Evolutionary conservation across 2,888 invertebrate species (phyloP).

Genomic region (Hirtodrosophila trivittata): DNA sequence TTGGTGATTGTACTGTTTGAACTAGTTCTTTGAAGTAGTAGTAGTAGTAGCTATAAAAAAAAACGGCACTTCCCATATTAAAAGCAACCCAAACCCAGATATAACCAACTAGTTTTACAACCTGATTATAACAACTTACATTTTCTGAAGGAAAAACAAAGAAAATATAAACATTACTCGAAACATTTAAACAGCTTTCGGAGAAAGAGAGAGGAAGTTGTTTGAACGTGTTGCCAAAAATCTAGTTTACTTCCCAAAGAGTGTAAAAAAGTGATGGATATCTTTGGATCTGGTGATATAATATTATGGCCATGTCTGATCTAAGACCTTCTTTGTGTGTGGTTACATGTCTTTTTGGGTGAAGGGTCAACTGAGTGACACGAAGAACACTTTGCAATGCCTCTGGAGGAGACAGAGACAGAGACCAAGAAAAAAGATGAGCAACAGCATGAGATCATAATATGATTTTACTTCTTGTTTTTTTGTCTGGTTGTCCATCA

Average conservation of each 20-base stretch:
- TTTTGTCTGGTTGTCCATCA: conserved; percentile 53
- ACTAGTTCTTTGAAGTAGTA: no score
- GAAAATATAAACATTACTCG: background rate
- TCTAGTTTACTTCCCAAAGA: conserved; percentile 7
- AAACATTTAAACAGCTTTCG: background rate
- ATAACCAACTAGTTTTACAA: background rate
- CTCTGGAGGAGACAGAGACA: no score
- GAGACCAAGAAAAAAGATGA: conserved; percentile 29
- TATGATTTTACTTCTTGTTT: conserved; percentile 13
- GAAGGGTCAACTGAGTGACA: conserved; percentile 28
- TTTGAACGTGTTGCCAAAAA: background rate
- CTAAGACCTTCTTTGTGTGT: conserved; percentile 21
- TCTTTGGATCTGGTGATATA: conserved; percentile 23
- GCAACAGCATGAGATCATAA: conserved; percentile 71
- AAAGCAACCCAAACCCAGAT: background rate
- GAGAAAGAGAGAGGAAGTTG: background rate
- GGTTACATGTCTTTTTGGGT: conserved; percentile 28
- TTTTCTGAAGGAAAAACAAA: background rate
- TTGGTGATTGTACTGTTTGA: no score
- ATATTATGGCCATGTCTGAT: conserved; percentile 13
- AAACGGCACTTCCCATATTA: no score
- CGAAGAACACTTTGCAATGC: conserved; percentile 34
- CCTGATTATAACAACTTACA: conserved; percentile 2
- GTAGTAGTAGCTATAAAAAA: no score
- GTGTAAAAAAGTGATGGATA: background rate